A percentile compares a stretch with the other conserved stretches of the same genome.
Evolutionary conservation across 2,888 invertebrate genomes (phyloP).

Genomic region (Meghimatium bilineatum): DNA sequence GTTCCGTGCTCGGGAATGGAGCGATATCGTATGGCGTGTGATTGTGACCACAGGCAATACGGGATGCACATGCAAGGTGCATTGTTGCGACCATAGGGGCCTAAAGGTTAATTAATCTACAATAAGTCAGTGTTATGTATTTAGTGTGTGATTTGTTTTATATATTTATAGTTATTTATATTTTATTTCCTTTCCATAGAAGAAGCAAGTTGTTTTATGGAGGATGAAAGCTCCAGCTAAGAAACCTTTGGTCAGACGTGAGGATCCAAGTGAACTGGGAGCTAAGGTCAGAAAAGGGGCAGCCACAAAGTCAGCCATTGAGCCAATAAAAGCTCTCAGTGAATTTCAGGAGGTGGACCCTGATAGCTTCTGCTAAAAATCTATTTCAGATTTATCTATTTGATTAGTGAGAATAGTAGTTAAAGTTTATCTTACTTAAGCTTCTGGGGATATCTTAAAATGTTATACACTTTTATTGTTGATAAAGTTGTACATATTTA

Average conservation of each 20-base stretch:
- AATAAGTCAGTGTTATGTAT: not conserved
- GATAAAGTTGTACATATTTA: not conserved
- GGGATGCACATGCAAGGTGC: too few species aligned
- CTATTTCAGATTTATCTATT: not conserved
- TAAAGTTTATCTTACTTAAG: not conserved
- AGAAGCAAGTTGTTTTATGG: conserved; percentile 96
- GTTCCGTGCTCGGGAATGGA: too few species aligned
- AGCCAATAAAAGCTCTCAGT: conserved; percentile 95
- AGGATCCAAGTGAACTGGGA: conserved; percentile 93
- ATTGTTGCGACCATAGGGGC: too few species aligned
- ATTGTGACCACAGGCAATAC: too few species aligned
- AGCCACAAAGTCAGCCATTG: conserved; percentile 92
- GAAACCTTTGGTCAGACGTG: conserved; percentile 86
- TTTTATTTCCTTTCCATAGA: conserved; percentile 78
- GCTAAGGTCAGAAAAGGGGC: conserved; percentile 98
- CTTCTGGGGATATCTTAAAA: not conserved
- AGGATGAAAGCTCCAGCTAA: conserved; percentile 99
- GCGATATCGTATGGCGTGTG: too few species aligned
- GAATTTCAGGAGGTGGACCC: conserved; percentile 86
- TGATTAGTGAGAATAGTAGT: not conserved
- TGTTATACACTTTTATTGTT: not conserved
- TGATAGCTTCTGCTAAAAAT: conserved; percentile 61
- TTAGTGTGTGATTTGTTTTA: not conserved
- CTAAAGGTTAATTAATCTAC: too few species aligned
- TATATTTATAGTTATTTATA: not conserved